phyloP scores from a whole-genome alignment of 92 coral and sea anemone species.

The Ricordea florida region DNA sequence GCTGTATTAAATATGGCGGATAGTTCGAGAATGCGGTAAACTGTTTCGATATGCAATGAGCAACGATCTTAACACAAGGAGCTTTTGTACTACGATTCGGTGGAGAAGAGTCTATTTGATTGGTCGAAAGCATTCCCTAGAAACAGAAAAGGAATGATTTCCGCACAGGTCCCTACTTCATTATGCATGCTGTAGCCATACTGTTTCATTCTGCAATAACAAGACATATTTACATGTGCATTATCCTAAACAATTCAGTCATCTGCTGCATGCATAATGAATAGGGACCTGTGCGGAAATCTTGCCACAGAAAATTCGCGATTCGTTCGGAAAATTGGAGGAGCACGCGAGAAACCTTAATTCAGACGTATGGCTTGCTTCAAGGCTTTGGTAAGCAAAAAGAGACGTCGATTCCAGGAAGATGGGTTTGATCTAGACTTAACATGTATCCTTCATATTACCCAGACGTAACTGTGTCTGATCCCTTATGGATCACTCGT shows the following conservation, averaged over 20 bases:
- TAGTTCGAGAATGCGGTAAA: not conserved
- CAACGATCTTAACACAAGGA: not conserved
- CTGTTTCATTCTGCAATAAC: no score
- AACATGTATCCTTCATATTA: slow-evolving; percentile 98
- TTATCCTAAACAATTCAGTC: no score
- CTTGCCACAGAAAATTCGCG: not conserved
- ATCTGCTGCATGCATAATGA: no score
- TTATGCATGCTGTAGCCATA: no score
- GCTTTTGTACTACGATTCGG: not conserved
- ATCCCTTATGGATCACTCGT: no score
- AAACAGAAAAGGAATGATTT: no score
- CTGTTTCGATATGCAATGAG: not conserved
- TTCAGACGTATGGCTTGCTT: slow-evolving; percentile 68
- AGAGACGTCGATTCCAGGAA: slow-evolving; percentile 88
- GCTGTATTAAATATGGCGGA: slow-evolving; percentile 32
- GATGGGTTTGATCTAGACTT: slow-evolving; percentile 96
- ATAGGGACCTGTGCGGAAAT: no score
- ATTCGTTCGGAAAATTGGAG: not conserved
- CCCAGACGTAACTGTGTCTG: not conserved
- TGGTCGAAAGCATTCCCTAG: not conserved
- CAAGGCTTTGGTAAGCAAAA: slow-evolving; percentile 95
- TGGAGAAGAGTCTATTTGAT: not conserved
- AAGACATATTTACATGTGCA: no score
- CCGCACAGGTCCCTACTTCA: no score
- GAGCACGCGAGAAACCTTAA: not conserved